Base-by-base conservation (phyloP, 92 coral and sea anemone species). In the Epizoanthus fatuus region DNA sequence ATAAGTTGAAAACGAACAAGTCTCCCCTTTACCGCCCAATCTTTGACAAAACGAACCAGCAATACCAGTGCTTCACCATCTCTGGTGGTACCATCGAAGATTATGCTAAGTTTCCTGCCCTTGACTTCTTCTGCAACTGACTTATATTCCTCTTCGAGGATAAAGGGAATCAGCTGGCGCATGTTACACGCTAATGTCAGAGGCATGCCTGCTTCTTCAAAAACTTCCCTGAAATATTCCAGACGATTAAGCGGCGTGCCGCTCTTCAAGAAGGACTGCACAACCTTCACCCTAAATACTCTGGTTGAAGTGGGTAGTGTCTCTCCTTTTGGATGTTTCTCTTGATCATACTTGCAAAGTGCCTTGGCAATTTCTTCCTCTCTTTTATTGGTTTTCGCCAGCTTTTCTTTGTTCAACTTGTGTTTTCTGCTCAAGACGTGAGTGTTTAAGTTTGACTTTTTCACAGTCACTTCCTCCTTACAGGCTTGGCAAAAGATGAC, bases 81-180 rank as follows among this genome's bases (percentile, higher is more conserved):
- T 19, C 76, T 75, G 14, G 91, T 81, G 63, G 91, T 81, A 20
- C 91, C 79, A 74, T 88, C 88, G 58, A 88, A 74, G 55, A 76
- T 82, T 56, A 88, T 81, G 54, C 76, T 72, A 40, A 81, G 52
- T 60, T 88, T 86, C 68, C 56, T 88, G 62, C 84, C 84, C 69
- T 53, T 58, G 74, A 88, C 74, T 58, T 88, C 84, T 88, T 83
- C 58, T 52, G 75, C 74, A 62, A 83, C 77, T 52, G 83, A 22
- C 40, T 68, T 69, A 74, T 75, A 51, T 69, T 88, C 88, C 66
- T 88, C 56, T 66, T 82, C 83, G 19, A 81, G 88, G 69, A 88
- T 88, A 69, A 88, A 88, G 47, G 88, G 79, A 59, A 88, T 84
- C 59, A 88, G 72, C 67, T 88, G 56, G 56, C 87, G 76, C 92